Base-by-base conservation (phyloP, 23 tunicate species). In the Corella eumyota region DNA sequence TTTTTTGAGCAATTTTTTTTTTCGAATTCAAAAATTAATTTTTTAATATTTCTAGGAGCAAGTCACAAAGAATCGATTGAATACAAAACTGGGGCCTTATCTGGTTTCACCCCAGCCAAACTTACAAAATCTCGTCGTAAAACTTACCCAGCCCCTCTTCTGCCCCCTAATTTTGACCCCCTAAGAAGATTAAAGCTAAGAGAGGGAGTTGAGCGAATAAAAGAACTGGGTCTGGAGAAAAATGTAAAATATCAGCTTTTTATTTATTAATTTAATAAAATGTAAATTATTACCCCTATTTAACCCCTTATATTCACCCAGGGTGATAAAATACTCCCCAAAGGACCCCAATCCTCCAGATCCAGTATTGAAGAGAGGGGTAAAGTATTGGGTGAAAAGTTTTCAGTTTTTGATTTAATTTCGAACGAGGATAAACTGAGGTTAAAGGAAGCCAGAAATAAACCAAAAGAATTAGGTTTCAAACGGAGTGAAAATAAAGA, bases 101-200 rank as follows among this genome's bases (percentile, higher is more conserved):
- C 32, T 13, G 50, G 73, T n/a, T 78, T 78, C 36, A 72, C 69
- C 4, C 60, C 76, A 20, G 85, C 76, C 2, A 51, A 62, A 35
- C 50, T 36, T 44, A 37, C 69, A 28, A 36, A 44, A 21, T 37
- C 44, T 23, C 40, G 48, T 24, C 3, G 36, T 26, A 36, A 77
- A 60, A 68, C 56, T 2, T 86, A 86, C 50, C 80, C 86, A 7
- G 73, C 85, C 4, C 95, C 95, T 2, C n/a, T 38, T 1, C 31
- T 86, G 5, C 95, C 95, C 4, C 53, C 65, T 15, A 71, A 78
- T 45, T 86, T 66, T 62, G 86, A 86, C 56, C 73, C 79, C 27
- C 30, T 56, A 25, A 57, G 75, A 57, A 60, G 95, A 29, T 31
- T 77, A 44, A 71, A 71, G 34, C 46, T 77, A n/a, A 30, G 36